These are phyloP conservation scores for Tragelaphus scriptus DNA, from an alignment of 2,113 vertebrate genomes.

Conservation along the genomic window DNA sequence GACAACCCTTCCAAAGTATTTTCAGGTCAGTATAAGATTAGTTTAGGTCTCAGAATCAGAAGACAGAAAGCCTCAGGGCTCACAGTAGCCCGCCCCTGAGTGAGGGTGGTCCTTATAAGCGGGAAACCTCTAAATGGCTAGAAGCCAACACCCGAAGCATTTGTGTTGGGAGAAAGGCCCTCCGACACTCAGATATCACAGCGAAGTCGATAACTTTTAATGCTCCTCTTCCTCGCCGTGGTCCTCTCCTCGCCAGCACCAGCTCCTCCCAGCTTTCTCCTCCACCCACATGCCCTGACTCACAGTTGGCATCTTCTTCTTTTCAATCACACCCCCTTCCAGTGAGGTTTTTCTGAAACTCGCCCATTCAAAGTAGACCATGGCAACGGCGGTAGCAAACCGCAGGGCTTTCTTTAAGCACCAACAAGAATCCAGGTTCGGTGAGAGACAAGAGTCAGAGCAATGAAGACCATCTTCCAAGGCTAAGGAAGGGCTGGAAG, in stretches of 20 bases:
- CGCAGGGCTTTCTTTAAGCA: not conserved
- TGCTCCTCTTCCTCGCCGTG: not conserved
- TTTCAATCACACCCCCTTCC: not conserved
- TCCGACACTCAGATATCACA: rapidly evolving
- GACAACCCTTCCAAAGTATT: not conserved
- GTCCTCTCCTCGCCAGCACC: not conserved
- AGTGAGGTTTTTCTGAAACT: not conserved
- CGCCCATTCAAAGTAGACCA: not conserved
- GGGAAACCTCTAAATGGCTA: not conserved
- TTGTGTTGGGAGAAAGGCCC: not conserved
- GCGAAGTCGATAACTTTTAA: rapidly evolving
- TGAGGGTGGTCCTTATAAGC: not conserved
- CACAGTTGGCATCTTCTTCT: too few relatives aligned
- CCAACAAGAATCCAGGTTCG: not conserved
- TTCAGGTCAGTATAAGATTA: not conserved
- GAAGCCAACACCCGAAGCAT: not conserved
- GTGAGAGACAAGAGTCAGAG: not conserved
- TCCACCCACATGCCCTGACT: not conserved
- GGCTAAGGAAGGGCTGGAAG: not conserved
- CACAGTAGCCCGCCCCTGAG: not conserved
- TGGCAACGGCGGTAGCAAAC: not conserved
- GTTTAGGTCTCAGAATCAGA: not conserved
- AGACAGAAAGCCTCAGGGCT: not conserved
- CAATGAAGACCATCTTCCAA: not conserved
- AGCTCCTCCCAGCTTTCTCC: not conserved